These are phyloP conservation scores for Sphaerophoria taeniata DNA, from an alignment of 2,888 invertebrate species.

Conservation along the genomic window DNA sequence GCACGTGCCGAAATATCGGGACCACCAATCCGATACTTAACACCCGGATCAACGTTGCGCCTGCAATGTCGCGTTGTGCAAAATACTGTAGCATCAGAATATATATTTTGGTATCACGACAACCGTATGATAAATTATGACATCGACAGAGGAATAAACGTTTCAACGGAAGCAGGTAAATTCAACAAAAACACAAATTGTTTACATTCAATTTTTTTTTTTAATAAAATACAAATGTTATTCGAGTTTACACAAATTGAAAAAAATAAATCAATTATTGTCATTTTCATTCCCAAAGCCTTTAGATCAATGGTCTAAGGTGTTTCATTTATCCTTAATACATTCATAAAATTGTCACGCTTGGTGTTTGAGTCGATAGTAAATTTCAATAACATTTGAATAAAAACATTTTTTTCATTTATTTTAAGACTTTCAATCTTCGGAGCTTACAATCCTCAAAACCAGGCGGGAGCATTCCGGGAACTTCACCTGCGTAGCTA, in stretches of 20 bases:
- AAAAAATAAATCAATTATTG: constrained; percentile 3
- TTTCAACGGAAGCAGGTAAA: constrained; percentile 90
- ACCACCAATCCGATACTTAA: constrained; percentile 92
- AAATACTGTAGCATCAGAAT: constrained; percentile 92
- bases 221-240: background rate
- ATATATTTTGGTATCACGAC: constrained; percentile 95
- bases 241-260: constrained; percentile 1
- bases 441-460: constrained; percentile 82
- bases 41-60: constrained; percentile 92
- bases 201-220: background rate
- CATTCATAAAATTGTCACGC: background rate
- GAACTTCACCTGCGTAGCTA: constrained; percentile 94
- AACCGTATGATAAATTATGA: constrained; percentile 97
- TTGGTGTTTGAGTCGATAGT: background rate
- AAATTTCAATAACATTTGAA: background rate
- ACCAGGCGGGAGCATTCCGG: constrained; percentile 89
- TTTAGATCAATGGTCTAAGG: background rate
- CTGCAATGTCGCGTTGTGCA: constrained; percentile 92
- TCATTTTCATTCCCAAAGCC: background rate
- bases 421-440: constrained; percentile 82
- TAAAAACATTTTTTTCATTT: constrained; percentile 26
- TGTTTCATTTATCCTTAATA: background rate
- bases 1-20: constrained; percentile 94
- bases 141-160: constrained; percentile 92
- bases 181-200: constrained; percentile 5